Evolutionary conservation across 2,888 invertebrate genomes (phyloP).

Genomic region (Latheticus oryzae): DNA sequence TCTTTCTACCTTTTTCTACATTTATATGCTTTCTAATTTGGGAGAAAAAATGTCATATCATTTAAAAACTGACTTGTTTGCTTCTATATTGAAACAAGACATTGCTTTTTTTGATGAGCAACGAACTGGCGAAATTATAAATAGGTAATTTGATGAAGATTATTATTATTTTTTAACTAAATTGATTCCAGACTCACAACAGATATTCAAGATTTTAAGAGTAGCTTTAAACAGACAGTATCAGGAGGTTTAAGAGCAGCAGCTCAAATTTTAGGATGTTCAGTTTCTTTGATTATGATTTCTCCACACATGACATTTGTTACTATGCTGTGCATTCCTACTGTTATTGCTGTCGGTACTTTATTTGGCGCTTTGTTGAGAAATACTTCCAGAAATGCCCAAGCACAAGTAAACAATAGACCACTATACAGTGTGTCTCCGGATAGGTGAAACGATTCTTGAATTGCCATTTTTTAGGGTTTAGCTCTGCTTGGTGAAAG

Average conservation of each 20-base stretch:
- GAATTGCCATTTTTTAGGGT: no score
- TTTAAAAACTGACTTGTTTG: slow-evolving; percentile 85
- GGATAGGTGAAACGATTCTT: no score
- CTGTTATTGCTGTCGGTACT: slow-evolving; percentile 86
- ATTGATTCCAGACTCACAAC: slow-evolving; percentile 78
- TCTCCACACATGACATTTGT: slow-evolving; percentile 91
- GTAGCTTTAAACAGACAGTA: slow-evolving; percentile 92
- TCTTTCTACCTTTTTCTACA: slow-evolving; percentile 89
- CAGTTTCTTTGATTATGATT: slow-evolving; percentile 83
- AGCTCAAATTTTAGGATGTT: slow-evolving; percentile 86
- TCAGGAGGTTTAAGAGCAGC: slow-evolving; percentile 90
- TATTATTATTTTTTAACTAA: slow-evolving; percentile 9
- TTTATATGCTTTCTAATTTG: slow-evolving; percentile 85
- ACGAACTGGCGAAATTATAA: slow-evolving; percentile 92
- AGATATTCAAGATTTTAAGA: slow-evolving; percentile 97
- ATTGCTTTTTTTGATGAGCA: slow-evolving; percentile 91
- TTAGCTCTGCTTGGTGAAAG: no score
- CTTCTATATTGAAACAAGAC: slow-evolving; percentile 86
- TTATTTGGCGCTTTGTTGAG: slow-evolving; percentile 84
- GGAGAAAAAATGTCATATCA: slow-evolving; percentile 89
- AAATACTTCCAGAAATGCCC: slow-evolving; percentile 81
- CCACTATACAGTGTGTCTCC: no score
- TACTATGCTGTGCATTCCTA: slow-evolving; percentile 87
- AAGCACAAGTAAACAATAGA: slow-evolving; percentile 78
- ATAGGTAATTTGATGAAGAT: slow-evolving; percentile 70